These are phyloP conservation scores for Haliclona indistincta DNA, from an alignment of 37 sponge, comb jelly and placozoan species.

Conservation along the genomic window DNA sequence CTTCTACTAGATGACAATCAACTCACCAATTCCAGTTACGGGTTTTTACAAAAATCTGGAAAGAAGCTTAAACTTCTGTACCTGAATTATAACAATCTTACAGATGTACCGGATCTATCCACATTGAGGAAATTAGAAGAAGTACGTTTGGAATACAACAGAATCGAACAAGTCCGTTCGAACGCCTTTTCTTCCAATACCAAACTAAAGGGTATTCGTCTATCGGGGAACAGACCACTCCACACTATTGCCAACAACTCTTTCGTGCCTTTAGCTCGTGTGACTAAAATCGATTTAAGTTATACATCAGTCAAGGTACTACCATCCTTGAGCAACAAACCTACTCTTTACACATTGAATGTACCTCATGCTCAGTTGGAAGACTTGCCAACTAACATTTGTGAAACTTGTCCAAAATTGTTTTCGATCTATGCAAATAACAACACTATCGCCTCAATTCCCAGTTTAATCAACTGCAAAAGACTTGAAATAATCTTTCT, in stretches of 20 bases:
- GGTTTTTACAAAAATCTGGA: not conserved
- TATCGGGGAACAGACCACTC: slow-evolving; percentile 1
- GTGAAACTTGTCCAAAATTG: slow-evolving; percentile 2
- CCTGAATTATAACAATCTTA: slow-evolving; percentile 15
- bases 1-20: slow-evolving; percentile 17
- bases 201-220: not conserved
- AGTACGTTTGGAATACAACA: slow-evolving; percentile 1
- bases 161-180: not conserved
- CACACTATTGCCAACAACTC: slow-evolving; percentile 14
- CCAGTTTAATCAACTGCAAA: slow-evolving; percentile 13
- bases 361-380: slow-evolving; percentile 9
- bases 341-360: slow-evolving; percentile 3
- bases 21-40: not conserved
- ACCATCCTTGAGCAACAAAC: slow-evolving; percentile 24
- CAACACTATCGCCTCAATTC: slow-evolving; percentile 12
- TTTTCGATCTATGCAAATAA: not conserved
- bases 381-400: slow-evolving; percentile 40
- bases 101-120: slow-evolving; percentile 6
- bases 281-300: slow-evolving; percentile 24
- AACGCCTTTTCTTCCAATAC: slow-evolving; percentile 7
- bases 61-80: not conserved
- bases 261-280: not conserved
- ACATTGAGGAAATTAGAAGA: not conserved
- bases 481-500: not conserved
- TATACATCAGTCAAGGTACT: not conserved